phyloP scores from a whole-genome alignment of 35 echinoderm and acorn worm species.

The Apostichopus japonicus region DNA sequence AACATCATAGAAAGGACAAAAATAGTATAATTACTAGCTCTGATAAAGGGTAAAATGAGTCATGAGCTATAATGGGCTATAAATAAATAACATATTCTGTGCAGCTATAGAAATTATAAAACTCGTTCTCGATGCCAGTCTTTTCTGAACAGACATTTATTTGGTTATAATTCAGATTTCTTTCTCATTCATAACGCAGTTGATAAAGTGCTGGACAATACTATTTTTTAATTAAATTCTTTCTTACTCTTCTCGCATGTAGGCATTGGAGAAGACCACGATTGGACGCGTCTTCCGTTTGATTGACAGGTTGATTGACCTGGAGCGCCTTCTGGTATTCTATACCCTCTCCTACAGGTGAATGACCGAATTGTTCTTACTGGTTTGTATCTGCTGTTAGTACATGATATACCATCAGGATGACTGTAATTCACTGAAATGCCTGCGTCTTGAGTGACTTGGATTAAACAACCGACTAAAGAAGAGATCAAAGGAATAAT shows the following conservation, averaged over 20 bases:
- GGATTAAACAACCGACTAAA: not conserved
- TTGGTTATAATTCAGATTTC: not conserved
- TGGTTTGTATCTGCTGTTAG: not conserved
- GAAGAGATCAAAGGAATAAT: not conserved
- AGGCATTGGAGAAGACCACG: not conserved
- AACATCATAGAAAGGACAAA: too few species aligned
- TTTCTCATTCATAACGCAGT: not conserved
- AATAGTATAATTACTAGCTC: too few species aligned
- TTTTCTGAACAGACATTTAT: not conserved
- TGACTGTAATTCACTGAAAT: not conserved
- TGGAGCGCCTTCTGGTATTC: not conserved
- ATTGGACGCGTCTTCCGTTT: not conserved
- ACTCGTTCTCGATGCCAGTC: not conserved
- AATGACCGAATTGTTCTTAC: not conserved
- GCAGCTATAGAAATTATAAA: not conserved
- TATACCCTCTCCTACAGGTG: not conserved
- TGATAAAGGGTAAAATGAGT: too few species aligned
- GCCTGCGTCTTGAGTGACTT: not conserved
- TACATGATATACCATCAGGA: not conserved
- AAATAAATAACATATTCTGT: too few species aligned
- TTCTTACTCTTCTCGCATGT: not conserved
- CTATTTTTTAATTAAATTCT: not conserved
- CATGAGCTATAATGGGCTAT: too few species aligned
- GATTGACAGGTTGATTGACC: not conserved
- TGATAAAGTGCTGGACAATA: not conserved